phyloP scores from a whole-genome alignment of 2,113 vertebrate genomes.

The Paradoxurus hermaphroditus region DNA sequence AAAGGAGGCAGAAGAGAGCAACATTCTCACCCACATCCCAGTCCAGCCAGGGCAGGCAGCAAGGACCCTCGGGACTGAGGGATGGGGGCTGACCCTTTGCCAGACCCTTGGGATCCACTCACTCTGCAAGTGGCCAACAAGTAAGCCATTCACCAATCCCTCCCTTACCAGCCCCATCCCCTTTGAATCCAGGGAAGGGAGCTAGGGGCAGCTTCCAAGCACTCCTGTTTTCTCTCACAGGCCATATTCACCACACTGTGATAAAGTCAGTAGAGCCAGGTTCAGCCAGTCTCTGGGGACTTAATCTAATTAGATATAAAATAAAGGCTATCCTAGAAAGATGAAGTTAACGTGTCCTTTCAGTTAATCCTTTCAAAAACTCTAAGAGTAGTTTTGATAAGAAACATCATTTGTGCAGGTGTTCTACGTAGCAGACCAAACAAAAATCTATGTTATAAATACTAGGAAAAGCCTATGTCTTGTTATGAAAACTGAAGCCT shows the following conservation, averaged over 20 bases:
- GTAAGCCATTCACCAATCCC: slow-evolving; percentile 68
- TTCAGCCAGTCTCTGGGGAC: neutral
- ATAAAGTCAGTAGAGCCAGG: neutral
- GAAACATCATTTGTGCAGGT: neutral
- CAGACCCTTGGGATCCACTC: slow-evolving; percentile 51
- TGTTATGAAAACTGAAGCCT: neutral
- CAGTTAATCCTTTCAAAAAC: neutral
- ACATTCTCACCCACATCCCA: neutral
- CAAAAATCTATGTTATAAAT: neutral
- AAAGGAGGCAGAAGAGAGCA: neutral
- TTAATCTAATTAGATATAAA: neutral
- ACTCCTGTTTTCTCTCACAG: neutral
- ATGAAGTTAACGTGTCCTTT: neutral
- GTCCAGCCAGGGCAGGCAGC: neutral
- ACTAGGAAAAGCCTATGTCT: neutral
- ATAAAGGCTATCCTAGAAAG: neutral
- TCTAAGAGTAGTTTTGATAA: neutral
- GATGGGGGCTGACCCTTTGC: neutral
- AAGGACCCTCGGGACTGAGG: neutral
- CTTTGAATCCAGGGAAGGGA: neutral
- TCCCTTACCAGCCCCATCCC: neutral
- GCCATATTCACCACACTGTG: rapidly evolving
- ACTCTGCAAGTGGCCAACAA: slow-evolving; percentile 54
- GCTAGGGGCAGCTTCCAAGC: neutral
- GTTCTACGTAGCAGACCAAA: neutral